Conservation (phyloP, 2,888 invertebrate genomes). For the Plemyria rubiginata region DNA sequence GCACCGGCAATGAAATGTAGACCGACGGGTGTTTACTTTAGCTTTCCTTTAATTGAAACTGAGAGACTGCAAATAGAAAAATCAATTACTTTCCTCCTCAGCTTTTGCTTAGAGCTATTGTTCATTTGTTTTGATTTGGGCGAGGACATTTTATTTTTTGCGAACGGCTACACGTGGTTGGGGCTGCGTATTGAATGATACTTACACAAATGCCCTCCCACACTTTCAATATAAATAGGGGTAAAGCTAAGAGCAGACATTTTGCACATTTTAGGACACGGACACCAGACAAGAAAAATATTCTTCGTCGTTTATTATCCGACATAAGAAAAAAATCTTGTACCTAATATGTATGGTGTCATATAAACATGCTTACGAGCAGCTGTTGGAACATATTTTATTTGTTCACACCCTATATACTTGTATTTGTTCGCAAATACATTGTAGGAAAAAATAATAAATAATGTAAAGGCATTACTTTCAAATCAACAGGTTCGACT, state of each 20-base stretch:
- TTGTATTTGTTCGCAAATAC: too few species aligned
- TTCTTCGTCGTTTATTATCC: too few species aligned
- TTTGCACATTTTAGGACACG: too few species aligned
- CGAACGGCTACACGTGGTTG: constrained; percentile 18
- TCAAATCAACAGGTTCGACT: too few species aligned
- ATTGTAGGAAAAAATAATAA: too few species aligned
- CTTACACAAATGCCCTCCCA: background rate
- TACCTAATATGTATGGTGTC: too few species aligned
- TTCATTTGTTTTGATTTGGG: constrained; percentile 5
- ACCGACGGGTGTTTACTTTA: constrained; percentile 46
- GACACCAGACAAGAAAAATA: too few species aligned
- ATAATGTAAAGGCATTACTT: too few species aligned
- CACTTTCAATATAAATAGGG: background rate
- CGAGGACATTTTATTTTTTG: constrained; percentile 10
- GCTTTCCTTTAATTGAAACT: constrained; percentile 51
- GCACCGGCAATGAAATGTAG: constrained; percentile 43
- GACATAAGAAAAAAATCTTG: too few species aligned
- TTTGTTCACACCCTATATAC: too few species aligned
- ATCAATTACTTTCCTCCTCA: constrained; percentile 41
- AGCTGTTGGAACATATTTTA: too few species aligned
- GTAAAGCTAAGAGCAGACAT: constrained; percentile 4
- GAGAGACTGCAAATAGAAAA: constrained; percentile 46
- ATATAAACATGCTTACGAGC: too few species aligned
- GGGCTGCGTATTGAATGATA: background rate
- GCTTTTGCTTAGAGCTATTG: constrained; percentile 6